These are phyloP conservation scores for Ia io DNA, from an alignment of 2,113 vertebrate species.

Conservation along the genomic window DNA sequence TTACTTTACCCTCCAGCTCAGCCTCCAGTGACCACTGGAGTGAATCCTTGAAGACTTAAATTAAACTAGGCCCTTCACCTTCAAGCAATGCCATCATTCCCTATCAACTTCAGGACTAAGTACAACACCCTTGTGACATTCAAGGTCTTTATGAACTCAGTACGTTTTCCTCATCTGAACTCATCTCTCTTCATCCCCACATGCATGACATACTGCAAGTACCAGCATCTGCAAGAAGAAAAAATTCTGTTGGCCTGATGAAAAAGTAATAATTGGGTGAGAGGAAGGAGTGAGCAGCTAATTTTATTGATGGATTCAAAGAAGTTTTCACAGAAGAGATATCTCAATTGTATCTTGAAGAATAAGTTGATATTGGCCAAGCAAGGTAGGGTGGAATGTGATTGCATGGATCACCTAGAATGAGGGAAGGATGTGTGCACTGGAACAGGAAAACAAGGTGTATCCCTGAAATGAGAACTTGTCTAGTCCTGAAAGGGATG, in stretches of 20 bases:
- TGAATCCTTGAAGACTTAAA: background rate
- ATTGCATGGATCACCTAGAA: background rate
- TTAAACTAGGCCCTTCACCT: background rate
- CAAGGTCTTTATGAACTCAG: background rate
- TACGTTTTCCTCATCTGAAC: background rate
- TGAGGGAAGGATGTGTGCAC: background rate
- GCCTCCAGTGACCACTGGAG: background rate
- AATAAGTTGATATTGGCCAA: background rate
- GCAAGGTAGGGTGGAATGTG: background rate
- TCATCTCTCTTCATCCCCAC: background rate
- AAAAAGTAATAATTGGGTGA: background rate
- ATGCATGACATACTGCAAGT: background rate
- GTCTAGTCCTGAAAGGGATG: background rate
- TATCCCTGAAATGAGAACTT: background rate
- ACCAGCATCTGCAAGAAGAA: background rate
- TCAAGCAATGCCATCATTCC: background rate
- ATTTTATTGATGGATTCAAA: background rate
- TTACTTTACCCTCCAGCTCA: background rate
- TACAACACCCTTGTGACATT: background rate
- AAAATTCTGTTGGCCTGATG: background rate
- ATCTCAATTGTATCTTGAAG: background rate
- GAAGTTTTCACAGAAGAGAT: background rate
- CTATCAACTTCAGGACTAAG: background rate
- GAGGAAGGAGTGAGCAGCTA: background rate
- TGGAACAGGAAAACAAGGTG: background rate